Evolutionary conservation across 2,113 vertebrate genomes (phyloP).

Genomic region (Crypturellus undulatus): DNA sequence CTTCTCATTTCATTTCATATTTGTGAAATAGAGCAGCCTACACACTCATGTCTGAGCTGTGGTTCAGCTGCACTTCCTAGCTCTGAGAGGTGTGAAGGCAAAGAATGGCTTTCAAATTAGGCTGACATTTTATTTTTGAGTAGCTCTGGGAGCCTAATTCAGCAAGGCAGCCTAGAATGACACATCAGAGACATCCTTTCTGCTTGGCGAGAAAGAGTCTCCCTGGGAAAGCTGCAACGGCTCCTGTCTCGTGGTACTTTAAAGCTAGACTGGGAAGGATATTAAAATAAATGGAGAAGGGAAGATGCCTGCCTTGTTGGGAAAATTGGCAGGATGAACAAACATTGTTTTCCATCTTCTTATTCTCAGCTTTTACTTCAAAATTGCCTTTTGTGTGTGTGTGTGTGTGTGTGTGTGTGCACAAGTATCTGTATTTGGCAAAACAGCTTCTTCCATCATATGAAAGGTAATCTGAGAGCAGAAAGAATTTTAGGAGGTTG

Average conservation of each 20-base stretch:
- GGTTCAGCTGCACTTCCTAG: neutral
- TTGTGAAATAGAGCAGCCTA: neutral
- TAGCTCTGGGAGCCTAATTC: neutral
- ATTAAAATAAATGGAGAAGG: neutral
- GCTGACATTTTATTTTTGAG: constrained; percentile 36
- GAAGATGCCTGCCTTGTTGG: neutral
- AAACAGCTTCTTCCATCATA: neutral
- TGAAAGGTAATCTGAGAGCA: neutral
- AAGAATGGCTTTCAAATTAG: constrained; percentile 21
- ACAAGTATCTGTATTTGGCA: neutral
- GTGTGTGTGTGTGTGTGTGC: too few species aligned
- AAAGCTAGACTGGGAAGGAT: neutral
- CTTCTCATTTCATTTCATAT: neutral
- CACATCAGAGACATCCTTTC: constrained; percentile 23
- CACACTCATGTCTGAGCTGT: neutral
- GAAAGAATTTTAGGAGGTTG: neutral
- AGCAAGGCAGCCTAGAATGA: neutral
- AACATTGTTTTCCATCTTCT: neutral
- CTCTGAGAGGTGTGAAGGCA: constrained; percentile 1
- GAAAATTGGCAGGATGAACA: neutral
- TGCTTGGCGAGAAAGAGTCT: neutral
- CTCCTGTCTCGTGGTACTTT: neutral
- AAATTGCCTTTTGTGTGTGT: neutral
- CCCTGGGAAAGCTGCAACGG: neutral
- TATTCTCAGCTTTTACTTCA: neutral